phyloP scores from a whole-genome alignment of 2,888 invertebrate genomes.

The Lacanobia wlatinum region DNA sequence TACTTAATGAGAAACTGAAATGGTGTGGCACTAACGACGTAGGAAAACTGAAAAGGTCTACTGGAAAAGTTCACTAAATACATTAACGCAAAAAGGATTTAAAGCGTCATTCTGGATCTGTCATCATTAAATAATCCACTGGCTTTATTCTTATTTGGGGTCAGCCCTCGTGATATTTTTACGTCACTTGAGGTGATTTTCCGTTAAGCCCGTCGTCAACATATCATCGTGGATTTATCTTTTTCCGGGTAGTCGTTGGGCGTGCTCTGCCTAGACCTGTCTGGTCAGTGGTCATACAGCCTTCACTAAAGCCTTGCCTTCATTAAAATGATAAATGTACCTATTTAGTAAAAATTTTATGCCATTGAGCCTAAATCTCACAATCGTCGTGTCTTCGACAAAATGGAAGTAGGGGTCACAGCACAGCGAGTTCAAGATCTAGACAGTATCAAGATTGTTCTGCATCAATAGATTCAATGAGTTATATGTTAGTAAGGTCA shows the following conservation, averaged over 20 bases:
- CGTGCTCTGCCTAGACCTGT: too few species aligned
- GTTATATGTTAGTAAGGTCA: background rate
- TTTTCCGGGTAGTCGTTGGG: too few species aligned
- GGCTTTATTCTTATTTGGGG: too few species aligned
- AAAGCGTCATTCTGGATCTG: background rate
- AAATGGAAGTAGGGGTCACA: background rate
- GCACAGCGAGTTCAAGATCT: background rate
- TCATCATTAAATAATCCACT: background rate
- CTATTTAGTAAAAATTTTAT: background rate
- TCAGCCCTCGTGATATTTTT: too few species aligned
- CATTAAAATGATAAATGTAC: too few species aligned
- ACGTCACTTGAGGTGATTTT: too few species aligned
- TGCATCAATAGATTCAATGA: background rate
- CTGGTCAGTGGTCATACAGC: too few species aligned
- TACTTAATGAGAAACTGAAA: constrained; percentile 3
- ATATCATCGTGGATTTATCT: too few species aligned
- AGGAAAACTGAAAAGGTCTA: background rate
- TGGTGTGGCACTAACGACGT: background rate
- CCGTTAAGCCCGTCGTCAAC: too few species aligned
- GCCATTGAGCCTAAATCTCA: background rate
- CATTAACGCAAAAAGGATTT: background rate
- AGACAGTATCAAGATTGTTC: background rate
- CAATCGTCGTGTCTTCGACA: background rate
- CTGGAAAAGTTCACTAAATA: too few species aligned
- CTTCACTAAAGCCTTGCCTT: too few species aligned